Evolutionary conservation across 2,113 vertebrate species (phyloP), one percentile per base, ranked within the genome.

Genomic region (chimpanzee (Pan troglodytes)): DNA sequence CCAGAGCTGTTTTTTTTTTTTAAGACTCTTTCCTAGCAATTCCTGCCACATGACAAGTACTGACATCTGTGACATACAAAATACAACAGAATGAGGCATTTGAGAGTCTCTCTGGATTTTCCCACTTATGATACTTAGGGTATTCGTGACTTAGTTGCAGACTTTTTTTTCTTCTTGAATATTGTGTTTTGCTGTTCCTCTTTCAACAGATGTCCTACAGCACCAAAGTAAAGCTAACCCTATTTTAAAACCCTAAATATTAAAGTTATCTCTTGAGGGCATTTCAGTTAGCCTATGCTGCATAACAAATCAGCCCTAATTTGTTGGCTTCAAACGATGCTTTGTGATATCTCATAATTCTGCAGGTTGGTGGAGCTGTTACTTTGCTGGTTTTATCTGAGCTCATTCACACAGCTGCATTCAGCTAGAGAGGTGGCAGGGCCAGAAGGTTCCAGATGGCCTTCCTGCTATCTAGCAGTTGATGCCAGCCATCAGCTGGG

Each of bases 171-270:
- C 75, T 87, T 80, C 55, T 67, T 68, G 43, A 95, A 88, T 48
- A 81, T 35, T 70, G 25, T 52, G 8, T 9, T 96, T 64, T n/a
- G 16, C 30, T 82, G 64, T 92, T 27, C n/a, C 23, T 50, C 73
- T 94, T 79, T 59, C 13, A 18, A 67, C 22, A 6, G 16, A 52
- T 79, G 75, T 50, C 30, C 75, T 22, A 67, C 3, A 84, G n/a
- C 11, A 57, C 50, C 48, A 87, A 50, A 97, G 38, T 59, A 59
- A 84, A 84, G 57, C 30, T 23, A 10, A 20, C n/a, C 87, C 40
- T 78, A 40, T 64, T 92, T 92, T 87, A 52, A 78, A 96, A 96
- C 59, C 14, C 90, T 48, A 73, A 83, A 68, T 45, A 75, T 67
- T 68, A 59, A 78, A 86, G 55, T 55, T 57, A 45, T 79, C 92